phyloP scores from a whole-genome alignment of 2,888 invertebrate species.

The Meghimatium bilineatum region DNA sequence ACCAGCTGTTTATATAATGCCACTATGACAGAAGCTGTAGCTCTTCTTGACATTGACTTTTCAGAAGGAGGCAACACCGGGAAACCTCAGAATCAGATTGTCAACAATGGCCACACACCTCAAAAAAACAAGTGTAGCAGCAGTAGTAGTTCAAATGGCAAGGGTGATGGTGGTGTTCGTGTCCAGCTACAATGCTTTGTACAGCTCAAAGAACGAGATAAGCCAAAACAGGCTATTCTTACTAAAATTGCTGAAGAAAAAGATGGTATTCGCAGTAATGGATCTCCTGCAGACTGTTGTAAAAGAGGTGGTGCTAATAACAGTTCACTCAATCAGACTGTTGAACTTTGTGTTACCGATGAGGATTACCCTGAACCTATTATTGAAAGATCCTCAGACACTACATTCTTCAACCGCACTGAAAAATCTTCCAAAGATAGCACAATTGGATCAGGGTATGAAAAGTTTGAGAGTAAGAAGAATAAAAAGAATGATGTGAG shows the following conservation, averaged over 20 bases:
- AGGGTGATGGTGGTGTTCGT: conserved; percentile 27
- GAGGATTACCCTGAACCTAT: conserved; percentile 53
- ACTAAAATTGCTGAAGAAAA: conserved; percentile 72
- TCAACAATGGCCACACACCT: conserved; percentile 43
- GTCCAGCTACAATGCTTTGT: conserved; percentile 68
- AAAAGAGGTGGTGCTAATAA: conserved; percentile 36
- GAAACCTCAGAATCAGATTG: conserved; percentile 52
- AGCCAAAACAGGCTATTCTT: conserved; percentile 66
- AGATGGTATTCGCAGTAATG: conserved; percentile 53
- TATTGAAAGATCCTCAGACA: conserved; percentile 64
- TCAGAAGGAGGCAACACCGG: conserved; percentile 64
- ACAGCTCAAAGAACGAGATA: conserved; percentile 67
- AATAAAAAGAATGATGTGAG: conserved; percentile 68
- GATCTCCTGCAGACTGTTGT: conserved; percentile 17
- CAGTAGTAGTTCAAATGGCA: conserved; percentile 30
- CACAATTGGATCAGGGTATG: conserved; percentile 28
- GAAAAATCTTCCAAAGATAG: conserved; percentile 61
- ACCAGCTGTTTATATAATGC: conserved; percentile 65
- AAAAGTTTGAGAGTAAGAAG: conserved; percentile 56
- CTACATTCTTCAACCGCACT: conserved; percentile 64
- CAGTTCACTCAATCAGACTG: conserved; percentile 33
- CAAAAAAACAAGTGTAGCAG: conserved; percentile 30
- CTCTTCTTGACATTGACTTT: conserved; percentile 70
- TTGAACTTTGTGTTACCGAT: conserved; percentile 51
- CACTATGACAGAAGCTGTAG: conserved; percentile 69